These are phyloP conservation scores for Bellardia pandia DNA, from an alignment of 2,888 invertebrate genomes.

Conservation along the genomic window DNA sequence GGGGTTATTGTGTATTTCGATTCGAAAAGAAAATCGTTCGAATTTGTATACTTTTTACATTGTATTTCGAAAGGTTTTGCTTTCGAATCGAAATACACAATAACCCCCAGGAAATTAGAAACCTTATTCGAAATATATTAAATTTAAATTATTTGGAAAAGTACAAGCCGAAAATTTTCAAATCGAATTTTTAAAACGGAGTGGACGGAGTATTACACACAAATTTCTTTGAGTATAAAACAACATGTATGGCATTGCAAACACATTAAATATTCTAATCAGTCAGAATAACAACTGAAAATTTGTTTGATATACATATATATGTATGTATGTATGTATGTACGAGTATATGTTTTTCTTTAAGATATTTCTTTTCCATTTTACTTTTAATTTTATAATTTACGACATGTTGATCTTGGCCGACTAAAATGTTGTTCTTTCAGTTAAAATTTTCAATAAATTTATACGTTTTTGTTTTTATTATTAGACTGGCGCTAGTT, in stretches of 20 bases:
- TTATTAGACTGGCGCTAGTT: slow-evolving; percentile 21
- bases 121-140: too few relatives aligned
- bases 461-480: not conserved
- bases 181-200: too few relatives aligned
- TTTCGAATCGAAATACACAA: too few relatives aligned
- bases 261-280: slow-evolving; percentile 9
- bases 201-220: not conserved
- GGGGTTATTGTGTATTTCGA: too few relatives aligned
- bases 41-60: too few relatives aligned
- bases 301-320: not conserved
- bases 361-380: not conserved
- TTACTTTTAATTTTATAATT: not conserved
- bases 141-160: too few relatives aligned
- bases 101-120: too few relatives aligned
- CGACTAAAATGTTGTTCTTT: not conserved
- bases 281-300: not conserved
- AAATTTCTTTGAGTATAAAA: slow-evolving; percentile 17
- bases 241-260: not conserved
- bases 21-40: too few relatives aligned
- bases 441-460: not conserved
- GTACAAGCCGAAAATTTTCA: too few relatives aligned
- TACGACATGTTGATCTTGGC: slow-evolving; percentile 23
- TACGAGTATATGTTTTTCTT: not conserved
- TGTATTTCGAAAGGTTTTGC: too few relatives aligned
- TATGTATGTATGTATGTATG: too few relatives aligned